A percentile compares a stretch with the other conserved stretches of the same genome.
phyloP scores from a whole-genome alignment of 2,113 vertebrate species.

The Boleophthalmus pectinirostris region DNA sequence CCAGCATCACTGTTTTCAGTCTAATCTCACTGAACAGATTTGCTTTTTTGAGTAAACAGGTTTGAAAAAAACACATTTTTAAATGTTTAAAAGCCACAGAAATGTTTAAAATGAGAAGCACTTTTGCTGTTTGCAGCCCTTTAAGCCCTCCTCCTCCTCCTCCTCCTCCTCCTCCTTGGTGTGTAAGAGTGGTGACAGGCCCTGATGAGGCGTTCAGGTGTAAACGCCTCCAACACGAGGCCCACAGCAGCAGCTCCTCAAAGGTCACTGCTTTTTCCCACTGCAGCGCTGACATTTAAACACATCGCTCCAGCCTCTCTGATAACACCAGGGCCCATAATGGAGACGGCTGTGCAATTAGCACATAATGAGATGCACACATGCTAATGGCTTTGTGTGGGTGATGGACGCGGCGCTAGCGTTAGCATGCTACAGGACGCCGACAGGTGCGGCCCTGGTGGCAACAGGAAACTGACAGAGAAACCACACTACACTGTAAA shows the following conservation, averaged over 20 bases:
- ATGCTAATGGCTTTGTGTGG: slow-evolving; percentile 98
- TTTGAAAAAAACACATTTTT: neutral
- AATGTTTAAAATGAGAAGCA: slow-evolving; percentile 26
- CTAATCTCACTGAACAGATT: too few relatives aligned
- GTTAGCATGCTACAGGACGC: slow-evolving; percentile 56
- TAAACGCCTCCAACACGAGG: slow-evolving; percentile 17
- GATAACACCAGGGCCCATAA: slow-evolving; percentile 93
- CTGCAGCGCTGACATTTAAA: slow-evolving; percentile 98
- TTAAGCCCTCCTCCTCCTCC: too few relatives aligned
- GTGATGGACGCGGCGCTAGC: slow-evolving; percentile 86
- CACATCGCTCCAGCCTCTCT: slow-evolving; percentile 88
- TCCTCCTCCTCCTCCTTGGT: slow-evolving; percentile 30
- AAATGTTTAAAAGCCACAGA: too few relatives aligned
- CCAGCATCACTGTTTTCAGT: too few relatives aligned
- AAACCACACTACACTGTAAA: neutral
- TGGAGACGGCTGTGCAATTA: slow-evolving; percentile 88
- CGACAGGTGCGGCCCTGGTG: too few relatives aligned
- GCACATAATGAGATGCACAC: slow-evolving; percentile 96
- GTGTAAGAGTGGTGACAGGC: slow-evolving; percentile 19
- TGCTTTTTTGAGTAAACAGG: neutral
- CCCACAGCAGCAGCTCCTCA: slow-evolving; percentile 70
- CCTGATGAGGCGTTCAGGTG: slow-evolving; percentile 19
- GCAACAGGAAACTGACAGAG: too few relatives aligned
- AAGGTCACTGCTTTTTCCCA: slow-evolving; percentile 92
- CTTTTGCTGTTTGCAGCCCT: slow-evolving; percentile 12